A percentile compares a stretch with the other conserved stretches of the same genome.
Evolutionary conservation across 2,113 vertebrate species (phyloP).

Genomic region (Aythya baeri): DNA sequence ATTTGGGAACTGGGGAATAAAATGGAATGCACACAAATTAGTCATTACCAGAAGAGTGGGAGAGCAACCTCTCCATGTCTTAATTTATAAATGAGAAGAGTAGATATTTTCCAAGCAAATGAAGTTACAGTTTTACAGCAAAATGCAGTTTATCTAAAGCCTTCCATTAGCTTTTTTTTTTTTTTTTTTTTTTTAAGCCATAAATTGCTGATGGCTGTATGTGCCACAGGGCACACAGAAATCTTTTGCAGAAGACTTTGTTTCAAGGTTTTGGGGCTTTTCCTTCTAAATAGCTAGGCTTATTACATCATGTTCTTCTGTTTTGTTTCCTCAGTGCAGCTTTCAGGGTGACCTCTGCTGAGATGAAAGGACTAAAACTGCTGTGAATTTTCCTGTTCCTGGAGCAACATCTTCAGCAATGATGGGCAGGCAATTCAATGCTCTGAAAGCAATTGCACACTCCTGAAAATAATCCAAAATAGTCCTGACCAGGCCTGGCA

Average conservation of each 20-base stretch:
- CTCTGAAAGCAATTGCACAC: neutral
- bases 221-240: neutral
- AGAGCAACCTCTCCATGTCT: neutral
- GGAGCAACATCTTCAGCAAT: neutral
- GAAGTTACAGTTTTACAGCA: neutral
- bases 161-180: neutral
- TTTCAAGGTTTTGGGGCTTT: neutral
- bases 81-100: neutral
- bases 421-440: neutral
- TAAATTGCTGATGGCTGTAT: neutral
- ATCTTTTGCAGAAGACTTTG: constrained; percentile 25
- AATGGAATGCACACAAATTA: neutral
- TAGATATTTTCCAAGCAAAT: neutral
- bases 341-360: constrained; percentile 52
- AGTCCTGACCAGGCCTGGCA: neutral
- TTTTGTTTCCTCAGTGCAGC: neutral
- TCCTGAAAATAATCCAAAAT: neutral
- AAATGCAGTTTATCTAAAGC: neutral
- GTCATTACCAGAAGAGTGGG: neutral
- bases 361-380: constrained; percentile 37
- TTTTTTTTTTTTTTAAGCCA: neutral
- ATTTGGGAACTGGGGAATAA: constrained; percentile 8
- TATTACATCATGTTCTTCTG: constrained; percentile 17
- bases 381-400: constrained; percentile 14
- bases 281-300: neutral